Evolutionary conservation across 2,888 invertebrate genomes (phyloP).

Genomic region (Tiliacea aurago): DNA sequence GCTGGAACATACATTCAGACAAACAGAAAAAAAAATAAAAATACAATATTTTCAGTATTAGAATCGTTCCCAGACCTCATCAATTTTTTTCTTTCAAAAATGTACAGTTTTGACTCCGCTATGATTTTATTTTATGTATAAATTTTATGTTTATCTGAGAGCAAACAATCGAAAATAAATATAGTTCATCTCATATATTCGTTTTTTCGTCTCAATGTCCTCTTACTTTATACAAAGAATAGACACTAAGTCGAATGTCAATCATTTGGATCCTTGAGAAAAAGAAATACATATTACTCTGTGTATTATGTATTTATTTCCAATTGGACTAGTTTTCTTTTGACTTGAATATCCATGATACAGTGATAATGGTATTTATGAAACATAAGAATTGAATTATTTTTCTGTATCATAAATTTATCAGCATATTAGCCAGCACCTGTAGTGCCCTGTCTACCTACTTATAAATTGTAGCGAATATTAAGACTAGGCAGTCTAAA

Average conservation of each 20-base stretch:
- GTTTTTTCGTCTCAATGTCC: constrained; percentile 15
- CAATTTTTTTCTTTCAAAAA: too few relatives aligned
- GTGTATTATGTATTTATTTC: neutral
- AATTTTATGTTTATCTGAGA: neutral
- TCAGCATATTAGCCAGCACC: neutral
- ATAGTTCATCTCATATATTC: neutral
- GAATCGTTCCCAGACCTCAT: neutral
- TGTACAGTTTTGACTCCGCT: too few relatives aligned
- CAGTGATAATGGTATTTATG: neutral
- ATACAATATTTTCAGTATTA: neutral
- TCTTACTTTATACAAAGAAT: constrained; percentile 2
- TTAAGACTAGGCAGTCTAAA: too few relatives aligned
- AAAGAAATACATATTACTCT: neutral
- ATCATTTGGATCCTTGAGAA: constrained; percentile 4
- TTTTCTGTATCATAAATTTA: neutral
- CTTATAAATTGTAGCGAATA: constrained; percentile 1
- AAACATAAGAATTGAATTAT: neutral
- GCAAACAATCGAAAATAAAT: neutral
- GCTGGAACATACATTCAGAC: neutral
- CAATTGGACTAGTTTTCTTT: neutral
- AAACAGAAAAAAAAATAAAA: neutral
- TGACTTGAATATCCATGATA: neutral
- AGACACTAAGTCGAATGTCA: constrained; percentile 17
- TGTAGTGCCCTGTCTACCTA: neutral
- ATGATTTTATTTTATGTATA: too few relatives aligned